Evolutionary conservation across 2,888 invertebrate genomes (phyloP).

Genomic region (Drosophila diplacantha): DNA sequence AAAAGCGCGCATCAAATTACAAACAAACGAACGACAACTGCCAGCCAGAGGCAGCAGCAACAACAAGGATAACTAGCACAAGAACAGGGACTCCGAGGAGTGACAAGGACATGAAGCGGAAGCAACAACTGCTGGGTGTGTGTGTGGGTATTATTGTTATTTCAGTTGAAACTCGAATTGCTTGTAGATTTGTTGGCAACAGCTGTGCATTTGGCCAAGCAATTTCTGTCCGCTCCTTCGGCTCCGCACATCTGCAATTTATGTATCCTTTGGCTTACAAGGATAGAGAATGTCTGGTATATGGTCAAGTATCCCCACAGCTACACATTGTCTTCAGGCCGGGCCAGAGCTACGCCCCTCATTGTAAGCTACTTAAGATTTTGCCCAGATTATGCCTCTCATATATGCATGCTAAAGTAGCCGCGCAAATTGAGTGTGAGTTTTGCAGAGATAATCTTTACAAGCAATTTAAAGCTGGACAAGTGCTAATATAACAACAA

Average conservation of each 20-base stretch:
- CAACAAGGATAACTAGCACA: constrained; percentile 32
- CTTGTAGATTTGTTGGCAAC: constrained; percentile 68
- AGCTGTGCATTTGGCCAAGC: constrained; percentile 51
- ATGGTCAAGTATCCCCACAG: constrained; percentile 40
- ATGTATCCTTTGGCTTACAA: constrained; percentile 70
- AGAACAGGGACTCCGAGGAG: constrained; percentile 26
- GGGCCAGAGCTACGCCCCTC: constrained; percentile 42
- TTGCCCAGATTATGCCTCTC: constrained; percentile 59
- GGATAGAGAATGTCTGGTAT: constrained; percentile 57
- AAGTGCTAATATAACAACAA: constrained; percentile 66
- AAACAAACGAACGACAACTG: constrained; percentile 51
- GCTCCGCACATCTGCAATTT: constrained; percentile 58
- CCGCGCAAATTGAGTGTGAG: constrained; percentile 71
- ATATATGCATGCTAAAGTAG: constrained; percentile 65
- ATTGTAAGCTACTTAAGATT: constrained; percentile 71
- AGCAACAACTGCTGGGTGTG: constrained; percentile 60
- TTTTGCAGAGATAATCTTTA: constrained; percentile 69
- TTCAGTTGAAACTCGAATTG: constrained; percentile 57
- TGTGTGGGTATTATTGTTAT: constrained; percentile 59
- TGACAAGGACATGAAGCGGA: constrained; percentile 67
- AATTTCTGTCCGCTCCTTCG: constrained; percentile 36
- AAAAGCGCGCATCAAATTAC: constrained; percentile 72
- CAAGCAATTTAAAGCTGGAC: constrained; percentile 69
- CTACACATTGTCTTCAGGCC: constrained; percentile 31
- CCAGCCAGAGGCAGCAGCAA: constrained; percentile 15